Evolutionary conservation across 23 tunicate species (phyloP).

Genomic region (Diplosoma virens): DNA sequence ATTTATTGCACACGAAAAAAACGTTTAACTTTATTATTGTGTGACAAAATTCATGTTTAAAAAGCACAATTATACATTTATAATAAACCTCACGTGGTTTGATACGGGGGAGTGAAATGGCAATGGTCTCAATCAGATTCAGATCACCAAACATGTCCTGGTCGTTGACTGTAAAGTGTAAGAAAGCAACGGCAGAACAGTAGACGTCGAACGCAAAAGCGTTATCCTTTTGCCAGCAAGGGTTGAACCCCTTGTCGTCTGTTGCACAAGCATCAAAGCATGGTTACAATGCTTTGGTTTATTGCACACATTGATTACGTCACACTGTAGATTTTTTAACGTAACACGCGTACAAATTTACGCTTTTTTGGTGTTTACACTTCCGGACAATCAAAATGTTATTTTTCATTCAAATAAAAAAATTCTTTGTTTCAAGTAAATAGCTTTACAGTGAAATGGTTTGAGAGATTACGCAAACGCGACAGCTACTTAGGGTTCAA

Average conservation of each 20-base stretch:
- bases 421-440: too few relatives aligned
- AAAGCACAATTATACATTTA: too few relatives aligned
- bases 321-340: neutral
- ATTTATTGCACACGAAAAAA: too few relatives aligned
- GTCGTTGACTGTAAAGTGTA: conserved; percentile 54
- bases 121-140: conserved; percentile 36
- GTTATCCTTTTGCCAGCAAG: conserved; percentile 29
- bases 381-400: too few relatives aligned
- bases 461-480: too few relatives aligned
- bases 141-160: conserved; percentile 81
- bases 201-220: conserved; percentile 43
- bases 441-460: too few relatives aligned
- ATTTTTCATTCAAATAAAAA: too few relatives aligned
- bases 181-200: conserved; percentile 48
- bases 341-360: too few relatives aligned
- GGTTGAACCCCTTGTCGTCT: conserved; percentile 75
- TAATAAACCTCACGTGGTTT: conserved; percentile 62
- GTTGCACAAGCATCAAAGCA: neutral
- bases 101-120: conserved; percentile 47
- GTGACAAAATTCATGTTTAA: too few relatives aligned
- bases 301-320: neutral
- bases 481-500: too few relatives aligned
- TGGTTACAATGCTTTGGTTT: neutral
- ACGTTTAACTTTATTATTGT: too few relatives aligned
- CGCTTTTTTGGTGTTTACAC: too few relatives aligned